phyloP scores from a whole-genome alignment of 23 tunicate genomes.

The Trididemnum clinides region DNA sequence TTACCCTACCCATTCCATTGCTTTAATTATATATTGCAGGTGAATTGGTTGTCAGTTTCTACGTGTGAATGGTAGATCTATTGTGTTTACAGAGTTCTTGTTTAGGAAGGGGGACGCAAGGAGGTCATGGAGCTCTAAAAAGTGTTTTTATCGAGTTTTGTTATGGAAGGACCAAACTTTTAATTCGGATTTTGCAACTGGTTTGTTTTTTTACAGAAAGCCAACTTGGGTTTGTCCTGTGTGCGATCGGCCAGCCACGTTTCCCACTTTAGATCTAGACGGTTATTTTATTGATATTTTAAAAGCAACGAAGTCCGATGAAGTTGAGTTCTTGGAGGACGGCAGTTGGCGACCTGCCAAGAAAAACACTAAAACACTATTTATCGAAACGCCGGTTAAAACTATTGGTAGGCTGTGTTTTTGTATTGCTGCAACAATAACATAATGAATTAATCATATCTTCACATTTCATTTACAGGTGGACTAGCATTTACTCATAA shows the following conservation, averaged over 20 bases:
- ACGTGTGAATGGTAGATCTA: too few species aligned
- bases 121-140: too few species aligned
- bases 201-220: slow-evolving; percentile 27
- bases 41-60: too few species aligned
- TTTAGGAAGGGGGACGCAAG: too few species aligned
- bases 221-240: slow-evolving; percentile 96
- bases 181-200: not conserved
- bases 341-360: slow-evolving; percentile 70
- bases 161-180: too few species aligned
- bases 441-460: too few species aligned
- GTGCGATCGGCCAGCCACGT: slow-evolving; percentile 77
- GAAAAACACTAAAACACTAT: slow-evolving; percentile 44
- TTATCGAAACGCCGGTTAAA: slow-evolving; percentile 53
- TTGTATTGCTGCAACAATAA: not conserved
- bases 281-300: slow-evolving; percentile 66
- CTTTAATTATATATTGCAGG: too few species aligned
- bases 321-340: slow-evolving; percentile 67
- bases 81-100: too few species aligned
- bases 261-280: slow-evolving; percentile 39
- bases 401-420: not conserved
- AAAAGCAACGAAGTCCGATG: slow-evolving; percentile 36
- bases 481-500: too few species aligned
- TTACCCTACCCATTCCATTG: too few species aligned
- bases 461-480: too few species aligned
- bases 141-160: too few species aligned